phyloP scores from a whole-genome alignment of 2,113 vertebrate genomes.

The Thermophis baileyi region DNA sequence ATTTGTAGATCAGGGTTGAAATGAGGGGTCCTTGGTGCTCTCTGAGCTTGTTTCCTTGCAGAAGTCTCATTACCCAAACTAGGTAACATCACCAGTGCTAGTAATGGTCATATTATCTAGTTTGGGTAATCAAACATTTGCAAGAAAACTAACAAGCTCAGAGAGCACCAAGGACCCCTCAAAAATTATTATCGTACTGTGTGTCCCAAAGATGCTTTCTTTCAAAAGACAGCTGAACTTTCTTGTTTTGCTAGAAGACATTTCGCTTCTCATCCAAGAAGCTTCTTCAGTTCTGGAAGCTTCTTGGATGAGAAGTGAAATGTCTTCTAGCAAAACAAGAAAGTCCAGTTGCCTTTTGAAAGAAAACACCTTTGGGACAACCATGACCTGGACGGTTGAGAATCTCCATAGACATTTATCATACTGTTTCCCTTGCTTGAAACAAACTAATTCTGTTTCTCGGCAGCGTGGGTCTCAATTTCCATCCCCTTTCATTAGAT shows the following conservation, averaged over 20 bases:
- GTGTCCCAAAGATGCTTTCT: background rate
- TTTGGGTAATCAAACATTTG: background rate
- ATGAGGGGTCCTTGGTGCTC: background rate
- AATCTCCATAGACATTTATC: background rate
- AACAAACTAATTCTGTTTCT: background rate
- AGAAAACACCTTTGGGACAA: background rate
- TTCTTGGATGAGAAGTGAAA: background rate
- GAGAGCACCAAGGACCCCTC: background rate
- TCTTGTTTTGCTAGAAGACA: background rate
- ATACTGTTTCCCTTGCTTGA: background rate
- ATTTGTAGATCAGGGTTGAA: background rate
- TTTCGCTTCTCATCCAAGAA: background rate
- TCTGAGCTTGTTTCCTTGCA: background rate
- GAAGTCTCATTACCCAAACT: background rate
- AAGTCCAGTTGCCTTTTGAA: background rate
- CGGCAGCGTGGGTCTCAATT: background rate
- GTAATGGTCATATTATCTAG: background rate
- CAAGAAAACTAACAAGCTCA: background rate
- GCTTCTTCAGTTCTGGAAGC: background rate
- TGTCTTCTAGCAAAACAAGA: background rate
- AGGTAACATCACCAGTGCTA: background rate
- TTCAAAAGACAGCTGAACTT: background rate
- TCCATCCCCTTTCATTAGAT: slow-evolving; percentile 5
- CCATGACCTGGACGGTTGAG: background rate
- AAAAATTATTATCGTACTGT: background rate